phyloP scores from a whole-genome alignment of 1,140 invertebrate genomes.

The Paraescarpia echinospica region DNA sequence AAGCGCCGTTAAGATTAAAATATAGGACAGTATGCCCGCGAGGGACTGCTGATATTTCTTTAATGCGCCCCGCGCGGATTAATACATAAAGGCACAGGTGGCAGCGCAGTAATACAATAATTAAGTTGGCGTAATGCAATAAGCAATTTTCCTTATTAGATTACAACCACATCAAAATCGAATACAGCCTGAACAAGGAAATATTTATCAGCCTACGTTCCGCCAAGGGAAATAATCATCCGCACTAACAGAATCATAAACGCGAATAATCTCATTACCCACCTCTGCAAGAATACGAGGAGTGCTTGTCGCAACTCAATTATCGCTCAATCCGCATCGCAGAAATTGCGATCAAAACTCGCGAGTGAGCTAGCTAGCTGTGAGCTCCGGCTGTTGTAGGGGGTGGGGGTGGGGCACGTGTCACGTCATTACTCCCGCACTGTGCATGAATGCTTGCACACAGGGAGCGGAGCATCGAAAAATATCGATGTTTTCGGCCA shows the following conservation, averaged over 20 bases:
- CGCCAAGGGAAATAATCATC: constrained; percentile 9
- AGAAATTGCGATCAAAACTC: constrained; percentile 6
- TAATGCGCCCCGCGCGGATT: not conserved
- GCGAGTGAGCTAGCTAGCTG: not conserved
- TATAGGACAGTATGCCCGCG: not conserved
- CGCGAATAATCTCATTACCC: constrained; percentile 12
- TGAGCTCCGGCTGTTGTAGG: not conserved
- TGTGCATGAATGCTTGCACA: no score
- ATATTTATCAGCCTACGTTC: constrained; percentile 10
- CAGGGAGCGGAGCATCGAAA: no score
- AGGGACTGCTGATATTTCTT: constrained; percentile 5
- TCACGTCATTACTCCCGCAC: not conserved
- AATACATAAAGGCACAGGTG: constrained; percentile 27
- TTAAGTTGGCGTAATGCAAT: constrained; percentile 30
- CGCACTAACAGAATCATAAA: constrained; percentile 23
- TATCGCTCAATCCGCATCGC: constrained; percentile 5
- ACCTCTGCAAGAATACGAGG: not conserved
- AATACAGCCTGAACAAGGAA: constrained; percentile 16
- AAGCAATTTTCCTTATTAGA: constrained; percentile 30
- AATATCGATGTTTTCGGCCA: no score
- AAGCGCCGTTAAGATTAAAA: not conserved
- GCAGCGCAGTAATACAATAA: constrained; percentile 28
- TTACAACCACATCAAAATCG: constrained; percentile 17
- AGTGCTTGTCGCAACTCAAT: constrained; percentile 14
- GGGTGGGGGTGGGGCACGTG: not conserved